phyloP scores from a whole-genome alignment of 2,113 vertebrate genomes.

The Oncorhynchus keta region DNA sequence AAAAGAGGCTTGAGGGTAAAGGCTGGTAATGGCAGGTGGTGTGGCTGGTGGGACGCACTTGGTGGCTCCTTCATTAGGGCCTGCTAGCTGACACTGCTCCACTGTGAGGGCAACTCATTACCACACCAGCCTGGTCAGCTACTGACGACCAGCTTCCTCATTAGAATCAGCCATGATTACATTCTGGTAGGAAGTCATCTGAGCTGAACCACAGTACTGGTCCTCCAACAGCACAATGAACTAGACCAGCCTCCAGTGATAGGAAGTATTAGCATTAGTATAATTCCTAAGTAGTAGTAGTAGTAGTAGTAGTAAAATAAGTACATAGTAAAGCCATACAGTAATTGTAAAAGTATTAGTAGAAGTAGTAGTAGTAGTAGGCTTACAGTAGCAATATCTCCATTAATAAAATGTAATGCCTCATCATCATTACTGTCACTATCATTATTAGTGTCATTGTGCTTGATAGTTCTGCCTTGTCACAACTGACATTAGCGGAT shows the following conservation, averaged over 20 bases:
- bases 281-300: no score
- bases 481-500: slow-evolving; percentile 22
- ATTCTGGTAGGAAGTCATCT: no score
- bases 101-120: slow-evolving; percentile 17
- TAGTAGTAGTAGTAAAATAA: no score
- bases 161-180: neutral
- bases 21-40: slow-evolving; percentile 6
- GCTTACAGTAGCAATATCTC: no score
- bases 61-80: slow-evolving; percentile 9
- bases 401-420: neutral
- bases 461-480: slow-evolving; percentile 24
- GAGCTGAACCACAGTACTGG: no score
- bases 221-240: no score
- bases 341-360: no score
- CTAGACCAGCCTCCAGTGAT: no score
- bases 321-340: no score
- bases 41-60: slow-evolving; percentile 10
- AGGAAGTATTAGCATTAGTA: no score
- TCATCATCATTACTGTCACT: neutral
- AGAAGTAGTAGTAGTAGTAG: no score
- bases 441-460: slow-evolving; percentile 19
- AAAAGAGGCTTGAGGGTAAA: slow-evolving; percentile 13
- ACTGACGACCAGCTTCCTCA: neutral
- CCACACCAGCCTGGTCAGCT: neutral
- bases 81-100: neutral